Conservation (phyloP, 2,888 invertebrate species). For the Drosophila recens region DNA sequence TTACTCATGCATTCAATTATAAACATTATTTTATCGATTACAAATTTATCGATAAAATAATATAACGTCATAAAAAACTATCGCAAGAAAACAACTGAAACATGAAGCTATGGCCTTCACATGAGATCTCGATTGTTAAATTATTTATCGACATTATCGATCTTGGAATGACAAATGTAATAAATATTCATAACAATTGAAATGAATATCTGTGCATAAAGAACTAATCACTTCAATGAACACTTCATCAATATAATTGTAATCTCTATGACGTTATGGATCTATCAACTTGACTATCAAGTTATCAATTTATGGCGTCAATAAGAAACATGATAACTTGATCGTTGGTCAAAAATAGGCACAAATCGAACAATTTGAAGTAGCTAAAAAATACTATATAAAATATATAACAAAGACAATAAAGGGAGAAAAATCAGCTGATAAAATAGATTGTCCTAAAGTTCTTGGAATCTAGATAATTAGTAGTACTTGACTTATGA, state of each 20-base stretch:
- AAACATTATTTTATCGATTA: conserved; percentile 8
- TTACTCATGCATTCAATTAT: conserved; percentile 5
- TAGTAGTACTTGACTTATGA: not conserved
- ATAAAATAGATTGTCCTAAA: not conserved
- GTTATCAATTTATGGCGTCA: conserved; percentile 24
- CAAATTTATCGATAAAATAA: not conserved
- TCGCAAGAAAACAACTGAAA: not conserved
- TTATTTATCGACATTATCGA: conserved; percentile 1
- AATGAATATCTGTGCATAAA: conserved; percentile 3
- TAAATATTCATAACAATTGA: conserved; percentile 2
- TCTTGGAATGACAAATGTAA: not conserved
- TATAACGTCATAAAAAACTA: not conserved
- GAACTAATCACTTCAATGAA: conserved; percentile 18
- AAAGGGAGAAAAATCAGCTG: not conserved
- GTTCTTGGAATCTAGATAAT: not conserved
- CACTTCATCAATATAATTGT: conserved; percentile 19
- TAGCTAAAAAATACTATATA: not conserved
- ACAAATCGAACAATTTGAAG: not conserved
- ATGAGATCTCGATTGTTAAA: not conserved
- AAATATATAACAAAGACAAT: not conserved
- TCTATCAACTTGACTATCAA: conserved; percentile 10
- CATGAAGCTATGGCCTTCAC: not conserved
- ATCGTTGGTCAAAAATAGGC: conserved; percentile 1
- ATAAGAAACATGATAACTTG: conserved; percentile 13
- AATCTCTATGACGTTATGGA: conserved; percentile 18